Percentiles rank a stretch among this genome's conserved stretches.
phyloP scores from a whole-genome alignment of 2,797 vertebrate species.

The Vipera latastei region DNA sequence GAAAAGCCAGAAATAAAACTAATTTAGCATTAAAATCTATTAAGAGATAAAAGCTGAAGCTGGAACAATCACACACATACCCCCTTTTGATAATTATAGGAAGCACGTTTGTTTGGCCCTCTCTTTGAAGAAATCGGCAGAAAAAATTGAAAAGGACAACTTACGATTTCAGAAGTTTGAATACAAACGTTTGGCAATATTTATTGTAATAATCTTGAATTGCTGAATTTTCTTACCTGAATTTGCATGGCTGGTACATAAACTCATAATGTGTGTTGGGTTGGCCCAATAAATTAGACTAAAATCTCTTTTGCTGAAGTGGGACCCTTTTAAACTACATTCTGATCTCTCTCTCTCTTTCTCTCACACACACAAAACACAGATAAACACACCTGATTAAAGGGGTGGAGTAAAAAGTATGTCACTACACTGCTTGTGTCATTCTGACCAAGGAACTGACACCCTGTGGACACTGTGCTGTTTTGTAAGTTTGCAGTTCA shows the following conservation, averaged over 20 bases:
- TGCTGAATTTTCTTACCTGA: not conserved
- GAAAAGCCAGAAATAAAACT: conserved; percentile 36
- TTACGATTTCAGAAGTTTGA: not conserved
- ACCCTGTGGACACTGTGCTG: too few species aligned
- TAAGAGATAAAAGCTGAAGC: conserved; percentile 25
- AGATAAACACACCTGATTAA: too few species aligned
- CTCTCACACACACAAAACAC: too few species aligned
- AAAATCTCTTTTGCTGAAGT: not conserved
- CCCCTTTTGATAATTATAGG: not conserved
- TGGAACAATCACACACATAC: conserved; percentile 7
- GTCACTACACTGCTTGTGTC: too few species aligned
- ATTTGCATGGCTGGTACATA: not conserved
- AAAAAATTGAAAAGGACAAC: not conserved
- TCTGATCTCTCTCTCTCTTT: not conserved
- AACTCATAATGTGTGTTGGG: not conserved
- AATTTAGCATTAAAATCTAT: conserved; percentile 48
- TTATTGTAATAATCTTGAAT: not conserved
- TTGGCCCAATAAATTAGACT: not conserved
- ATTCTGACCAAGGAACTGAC: too few species aligned
- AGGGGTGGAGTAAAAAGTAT: too few species aligned
- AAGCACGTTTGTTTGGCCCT: not conserved
- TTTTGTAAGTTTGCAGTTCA: too few species aligned
- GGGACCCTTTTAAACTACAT: too few species aligned
- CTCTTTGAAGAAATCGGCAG: not conserved
- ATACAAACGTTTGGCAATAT: not conserved